A percentile compares a stretch with the other conserved stretches of the same genome.
Conservation (phyloP, 1,140 invertebrate species). For the Holotrichia oblita region DNA sequence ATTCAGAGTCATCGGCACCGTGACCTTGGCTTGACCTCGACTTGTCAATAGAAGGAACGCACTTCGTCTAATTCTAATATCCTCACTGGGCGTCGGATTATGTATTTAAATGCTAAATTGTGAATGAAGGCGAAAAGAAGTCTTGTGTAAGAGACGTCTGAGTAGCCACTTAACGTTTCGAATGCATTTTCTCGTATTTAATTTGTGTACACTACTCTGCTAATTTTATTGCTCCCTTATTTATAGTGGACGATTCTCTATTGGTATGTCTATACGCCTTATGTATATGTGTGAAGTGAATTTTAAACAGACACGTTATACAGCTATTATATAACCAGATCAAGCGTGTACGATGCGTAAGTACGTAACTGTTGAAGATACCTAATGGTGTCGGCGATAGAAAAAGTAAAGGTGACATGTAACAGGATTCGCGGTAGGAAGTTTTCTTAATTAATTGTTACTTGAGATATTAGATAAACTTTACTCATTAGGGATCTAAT, state of each 20-base stretch:
- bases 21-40: constrained; percentile 46
- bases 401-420: constrained; percentile 6
- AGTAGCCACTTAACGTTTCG: constrained; percentile 13
- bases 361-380: neutral
- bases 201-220: neutral
- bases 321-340: constrained; percentile 12
- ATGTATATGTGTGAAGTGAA: constrained; percentile 18
- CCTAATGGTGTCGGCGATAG: neutral
- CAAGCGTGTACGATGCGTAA: constrained; percentile 2
- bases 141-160: neutral
- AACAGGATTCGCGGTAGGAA: neutral
- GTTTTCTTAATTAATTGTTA: constrained; percentile 18
- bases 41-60: constrained; percentile 42
- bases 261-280: neutral
- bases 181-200: constrained; percentile 1
- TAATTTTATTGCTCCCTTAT: constrained; percentile 4
- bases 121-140: constrained; percentile 27
- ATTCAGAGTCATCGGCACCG: constrained; percentile 45
- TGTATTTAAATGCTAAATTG: constrained; percentile 36
- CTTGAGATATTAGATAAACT: neutral
- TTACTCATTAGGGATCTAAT: neutral
- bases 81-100: neutral
- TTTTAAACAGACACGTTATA: constrained; percentile 25
- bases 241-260: neutral
- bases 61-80: constrained; percentile 37